These are phyloP conservation scores for Prostheceraeus crozeri DNA, from an alignment of 2,888 invertebrate species.

Conservation along the genomic window DNA sequence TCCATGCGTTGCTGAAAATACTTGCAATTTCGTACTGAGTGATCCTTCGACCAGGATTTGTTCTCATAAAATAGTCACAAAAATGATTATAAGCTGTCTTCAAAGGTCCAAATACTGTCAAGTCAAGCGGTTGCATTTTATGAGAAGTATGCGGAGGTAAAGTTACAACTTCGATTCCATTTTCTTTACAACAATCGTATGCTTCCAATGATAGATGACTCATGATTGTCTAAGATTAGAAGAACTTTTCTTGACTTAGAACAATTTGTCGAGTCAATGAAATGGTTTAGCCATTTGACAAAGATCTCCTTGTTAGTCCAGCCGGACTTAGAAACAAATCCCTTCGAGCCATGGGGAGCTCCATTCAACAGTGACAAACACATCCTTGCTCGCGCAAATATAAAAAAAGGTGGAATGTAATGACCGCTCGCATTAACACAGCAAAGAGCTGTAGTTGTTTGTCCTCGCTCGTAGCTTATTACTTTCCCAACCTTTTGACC, in stretches of 20 bases:
- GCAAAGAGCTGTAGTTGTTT: slow-evolving; percentile 36
- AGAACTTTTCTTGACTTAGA: slow-evolving; percentile 34
- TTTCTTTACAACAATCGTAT: slow-evolving; percentile 35
- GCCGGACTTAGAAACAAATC: slow-evolving; percentile 34
- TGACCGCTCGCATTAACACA: slow-evolving; percentile 37
- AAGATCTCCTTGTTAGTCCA: slow-evolving; percentile 41
- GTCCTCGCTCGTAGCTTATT: slow-evolving; percentile 37
- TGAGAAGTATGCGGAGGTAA: slow-evolving; percentile 40
- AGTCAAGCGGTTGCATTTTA: slow-evolving; percentile 39
- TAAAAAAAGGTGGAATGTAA: slow-evolving; percentile 40
- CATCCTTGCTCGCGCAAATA: slow-evolving; percentile 38
- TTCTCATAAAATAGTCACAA: slow-evolving; percentile 48
- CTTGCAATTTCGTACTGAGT: slow-evolving; percentile 44
- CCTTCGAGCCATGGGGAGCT: slow-evolving; percentile 36
- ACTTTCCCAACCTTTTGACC: slow-evolving; percentile 33
- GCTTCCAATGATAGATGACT: slow-evolving; percentile 38
- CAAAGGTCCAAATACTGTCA: slow-evolving; percentile 47
- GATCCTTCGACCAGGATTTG: slow-evolving; percentile 48
- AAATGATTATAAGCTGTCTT: slow-evolving; percentile 47
- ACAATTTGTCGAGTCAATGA: slow-evolving; percentile 37
- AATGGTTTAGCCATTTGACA: slow-evolving; percentile 38
- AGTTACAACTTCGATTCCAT: slow-evolving; percentile 40
- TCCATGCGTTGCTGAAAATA: slow-evolving; percentile 37
- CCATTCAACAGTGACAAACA: slow-evolving; percentile 33
- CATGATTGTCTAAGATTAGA: slow-evolving; percentile 38